These are phyloP conservation scores for Cephus pulcher DNA, from an alignment of 2,888 invertebrate species.

Conservation along the genomic window DNA sequence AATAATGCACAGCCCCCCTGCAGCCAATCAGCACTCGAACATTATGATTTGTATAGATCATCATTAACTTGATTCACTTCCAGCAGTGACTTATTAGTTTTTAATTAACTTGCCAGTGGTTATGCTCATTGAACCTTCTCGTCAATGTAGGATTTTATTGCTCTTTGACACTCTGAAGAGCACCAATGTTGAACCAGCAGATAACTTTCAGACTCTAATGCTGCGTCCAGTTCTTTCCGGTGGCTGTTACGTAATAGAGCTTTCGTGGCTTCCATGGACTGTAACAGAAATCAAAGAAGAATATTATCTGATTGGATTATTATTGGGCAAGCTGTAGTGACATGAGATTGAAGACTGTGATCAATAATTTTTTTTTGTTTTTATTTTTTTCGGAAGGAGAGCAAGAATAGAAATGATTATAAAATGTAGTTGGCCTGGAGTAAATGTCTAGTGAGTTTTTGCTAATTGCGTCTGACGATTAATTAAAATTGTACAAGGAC, in stretches of 20 bases:
- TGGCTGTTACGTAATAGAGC: slow-evolving; percentile 72
- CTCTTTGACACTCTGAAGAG: slow-evolving; percentile 76
- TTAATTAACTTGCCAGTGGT: slow-evolving; percentile 39
- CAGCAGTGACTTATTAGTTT: background rate
- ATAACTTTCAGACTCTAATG: slow-evolving; percentile 76
- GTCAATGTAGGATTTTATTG: slow-evolving; percentile 59
- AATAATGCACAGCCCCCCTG: background rate
- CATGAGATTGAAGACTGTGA: background rate
- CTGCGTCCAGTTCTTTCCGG: slow-evolving; percentile 70
- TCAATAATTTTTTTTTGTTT: background rate
- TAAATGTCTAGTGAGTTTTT: background rate
- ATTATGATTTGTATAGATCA: background rate
- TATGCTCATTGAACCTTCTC: slow-evolving; percentile 52
- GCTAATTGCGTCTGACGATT: background rate
- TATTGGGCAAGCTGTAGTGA: background rate
- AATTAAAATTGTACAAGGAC: background rate
- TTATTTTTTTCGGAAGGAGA: background rate
- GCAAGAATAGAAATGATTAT: background rate
- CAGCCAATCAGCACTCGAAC: background rate
- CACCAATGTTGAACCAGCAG: slow-evolving; percentile 81
- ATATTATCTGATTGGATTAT: background rate
- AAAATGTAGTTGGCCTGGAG: background rate
- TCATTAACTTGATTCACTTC: background rate
- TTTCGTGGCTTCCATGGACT: slow-evolving; percentile 76
- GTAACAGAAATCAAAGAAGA: slow-evolving; percentile 28